Conservation (phyloP, 2,797 vertebrate species). For the Onychomys leucogaster region DNA sequence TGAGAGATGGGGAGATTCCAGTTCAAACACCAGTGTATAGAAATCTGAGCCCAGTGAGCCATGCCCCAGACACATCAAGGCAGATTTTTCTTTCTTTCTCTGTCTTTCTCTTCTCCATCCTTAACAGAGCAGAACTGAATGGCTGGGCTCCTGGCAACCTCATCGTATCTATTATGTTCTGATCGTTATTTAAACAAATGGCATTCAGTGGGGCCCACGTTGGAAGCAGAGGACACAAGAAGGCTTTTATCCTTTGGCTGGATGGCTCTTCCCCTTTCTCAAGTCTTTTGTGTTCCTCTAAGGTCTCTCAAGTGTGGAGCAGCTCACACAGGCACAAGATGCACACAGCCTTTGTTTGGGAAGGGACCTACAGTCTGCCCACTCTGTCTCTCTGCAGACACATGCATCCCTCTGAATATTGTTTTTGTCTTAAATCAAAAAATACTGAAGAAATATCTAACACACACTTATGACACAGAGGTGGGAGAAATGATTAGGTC, state of each 20-base stretch:
- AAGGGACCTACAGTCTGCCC: not conserved
- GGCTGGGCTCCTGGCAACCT: slow-evolving; percentile 69
- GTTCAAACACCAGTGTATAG: not conserved
- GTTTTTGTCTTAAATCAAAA: slow-evolving; percentile 27
- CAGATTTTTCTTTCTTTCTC: slow-evolving; percentile 16
- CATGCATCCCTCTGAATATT: slow-evolving; percentile 57
- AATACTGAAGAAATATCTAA: not conserved
- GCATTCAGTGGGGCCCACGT: slow-evolving; percentile 69
- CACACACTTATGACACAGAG: not conserved
- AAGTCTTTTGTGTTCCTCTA: not conserved
- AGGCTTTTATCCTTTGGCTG: slow-evolving; percentile 47
- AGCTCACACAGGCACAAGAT: slow-evolving; percentile 17
- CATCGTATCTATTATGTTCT: slow-evolving; percentile 75
- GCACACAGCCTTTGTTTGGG: slow-evolving; percentile 38
- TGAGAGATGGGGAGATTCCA: not conserved
- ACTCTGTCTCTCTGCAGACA: slow-evolving; percentile 4
- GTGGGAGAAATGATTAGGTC: not conserved
- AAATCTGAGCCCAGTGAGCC: slow-evolving; percentile 57
- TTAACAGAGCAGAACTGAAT: slow-evolving; percentile 65
- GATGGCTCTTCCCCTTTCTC: slow-evolving; percentile 13
- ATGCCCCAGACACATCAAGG: slow-evolving; percentile 37
- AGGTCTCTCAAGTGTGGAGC: slow-evolving; percentile 46
- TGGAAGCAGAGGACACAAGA: slow-evolving; percentile 64
- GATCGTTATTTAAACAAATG: slow-evolving; percentile 79
- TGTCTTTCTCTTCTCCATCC: not conserved